Base-by-base conservation (phyloP, 1,140 invertebrate genomes). In the Eufriesea mexicana region DNA sequence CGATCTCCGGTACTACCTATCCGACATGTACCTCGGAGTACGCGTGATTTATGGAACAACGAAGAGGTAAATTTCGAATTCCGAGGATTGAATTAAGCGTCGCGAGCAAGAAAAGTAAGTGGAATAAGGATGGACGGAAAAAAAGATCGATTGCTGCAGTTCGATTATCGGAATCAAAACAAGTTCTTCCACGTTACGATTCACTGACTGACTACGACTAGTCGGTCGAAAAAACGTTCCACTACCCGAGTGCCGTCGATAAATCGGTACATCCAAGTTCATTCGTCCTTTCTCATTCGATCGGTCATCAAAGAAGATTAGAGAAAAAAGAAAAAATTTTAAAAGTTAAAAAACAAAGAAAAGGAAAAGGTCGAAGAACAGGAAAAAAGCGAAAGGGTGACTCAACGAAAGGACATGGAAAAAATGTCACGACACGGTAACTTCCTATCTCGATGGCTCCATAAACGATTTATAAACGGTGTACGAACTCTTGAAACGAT, bases 391-490 rank as follows among this genome's bases (percentile, higher is more conserved):
- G 42, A 25, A 25, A 12, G 20, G 42, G 12, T 45, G 45, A 68
- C 42, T 68, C 45, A n/a, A 68, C n/a, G 8, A 35, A 64, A 42
- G 18, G 18, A 51, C 2, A 35, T 35, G 35, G 35, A 35, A 66
- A 66, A 28, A 66, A 23, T 28, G 10, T 77, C 54, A n/a, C 12
- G 49, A 42, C 54, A 28, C 35, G 25, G 7, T 10, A 9, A 0
- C 0, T 16, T 74, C 20, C n/a, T 42, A 49, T 12, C 23, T 42
- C 54, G 16, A 71, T 35, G 55, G 66, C 5, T 42, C 16, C 42
- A 75, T 5, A 57, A 81, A 42, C 20, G 72, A 45, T 66, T 57
- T 66, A 67, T 81, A 75, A 75, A 57, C 79, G 59, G n/a, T 67
- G 61, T 54, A 67, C 23, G 51, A 81, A 66, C 71, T 35, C 68